These are phyloP conservation scores for Eubucco bourcierii DNA, from an alignment of 2,113 vertebrate genomes.

Conservation along the genomic window DNA sequence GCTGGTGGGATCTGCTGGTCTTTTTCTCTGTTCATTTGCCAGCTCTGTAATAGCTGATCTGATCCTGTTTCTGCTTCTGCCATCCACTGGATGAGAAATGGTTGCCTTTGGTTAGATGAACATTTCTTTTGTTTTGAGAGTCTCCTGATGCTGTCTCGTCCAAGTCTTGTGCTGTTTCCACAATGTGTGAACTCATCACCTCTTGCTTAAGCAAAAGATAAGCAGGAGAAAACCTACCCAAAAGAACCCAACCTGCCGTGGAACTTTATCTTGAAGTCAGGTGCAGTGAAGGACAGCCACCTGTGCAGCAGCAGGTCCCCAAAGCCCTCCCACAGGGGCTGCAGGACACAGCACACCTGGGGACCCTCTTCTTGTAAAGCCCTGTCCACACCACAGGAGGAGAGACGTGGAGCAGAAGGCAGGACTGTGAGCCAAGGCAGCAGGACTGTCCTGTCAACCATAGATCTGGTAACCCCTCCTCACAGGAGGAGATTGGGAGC, in stretches of 20 bases:
- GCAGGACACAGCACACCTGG: background rate
- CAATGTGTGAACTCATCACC: background rate
- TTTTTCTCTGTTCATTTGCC: slow-evolving; percentile 39
- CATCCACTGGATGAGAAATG: background rate
- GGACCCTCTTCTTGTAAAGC: background rate
- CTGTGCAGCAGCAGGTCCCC: slow-evolving; percentile 36
- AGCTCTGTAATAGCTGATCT: slow-evolving; percentile 35
- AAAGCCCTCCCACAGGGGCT: background rate
- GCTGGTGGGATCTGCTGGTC: background rate
- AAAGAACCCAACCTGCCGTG: background rate
- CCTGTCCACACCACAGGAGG: rapidly evolving
- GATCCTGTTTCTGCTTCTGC: slow-evolving; percentile 47
- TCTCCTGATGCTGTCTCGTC: background rate
- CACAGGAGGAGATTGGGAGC: background rate
- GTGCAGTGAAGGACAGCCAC: background rate
- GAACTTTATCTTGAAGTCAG: slow-evolving; percentile 46
- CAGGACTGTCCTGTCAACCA: rapidly evolving
- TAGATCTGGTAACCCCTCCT: background rate
- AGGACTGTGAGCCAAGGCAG: background rate
- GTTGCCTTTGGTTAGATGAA: background rate
- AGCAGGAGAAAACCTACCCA: background rate
- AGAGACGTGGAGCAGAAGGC: background rate
- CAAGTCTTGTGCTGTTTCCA: background rate
- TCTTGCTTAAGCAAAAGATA: background rate
- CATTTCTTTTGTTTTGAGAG: background rate